Conservation (phyloP, 2,888 invertebrate genomes). For the Netelia virgata region DNA sequence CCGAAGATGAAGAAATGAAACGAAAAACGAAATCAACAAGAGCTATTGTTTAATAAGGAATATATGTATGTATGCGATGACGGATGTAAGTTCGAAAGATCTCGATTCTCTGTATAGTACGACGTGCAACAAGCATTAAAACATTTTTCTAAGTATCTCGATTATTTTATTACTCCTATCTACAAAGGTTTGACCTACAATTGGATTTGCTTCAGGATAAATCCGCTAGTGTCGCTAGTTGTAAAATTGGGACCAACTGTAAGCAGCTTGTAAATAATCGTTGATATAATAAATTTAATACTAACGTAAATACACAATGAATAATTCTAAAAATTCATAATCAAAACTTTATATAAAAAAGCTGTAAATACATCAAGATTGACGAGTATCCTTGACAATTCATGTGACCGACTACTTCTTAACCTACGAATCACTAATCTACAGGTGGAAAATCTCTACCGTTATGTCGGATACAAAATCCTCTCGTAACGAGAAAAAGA, state of each 20-base stretch:
- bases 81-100: constrained; percentile 74
- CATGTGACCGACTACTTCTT: background rate
- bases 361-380: background rate
- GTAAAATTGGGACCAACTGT: constrained; percentile 16
- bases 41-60: constrained; percentile 71
- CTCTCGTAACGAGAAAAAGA: background rate
- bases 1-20: constrained; percentile 45
- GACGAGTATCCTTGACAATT: background rate
- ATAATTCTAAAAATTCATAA: background rate
- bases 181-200: too few species aligned
- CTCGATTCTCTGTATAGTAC: constrained; percentile 80
- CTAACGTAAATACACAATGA: background rate
- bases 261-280: constrained; percentile 32
- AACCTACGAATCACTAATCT: constrained; percentile 46
- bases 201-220: background rate
- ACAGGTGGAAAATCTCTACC: background rate
- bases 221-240: constrained; percentile 19
- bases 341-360: background rate
- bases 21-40: constrained; percentile 57
- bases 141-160: constrained; percentile 76
- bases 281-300: background rate
- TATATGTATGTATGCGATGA: constrained; percentile 76
- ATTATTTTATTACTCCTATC: background rate
- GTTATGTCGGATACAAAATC: constrained; percentile 41
- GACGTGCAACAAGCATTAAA: constrained; percentile 78